A percentile compares a stretch with the other conserved stretches of the same genome.
phyloP scores from a whole-genome alignment of 2,113 vertebrate species.

The Nibea coibor region DNA sequence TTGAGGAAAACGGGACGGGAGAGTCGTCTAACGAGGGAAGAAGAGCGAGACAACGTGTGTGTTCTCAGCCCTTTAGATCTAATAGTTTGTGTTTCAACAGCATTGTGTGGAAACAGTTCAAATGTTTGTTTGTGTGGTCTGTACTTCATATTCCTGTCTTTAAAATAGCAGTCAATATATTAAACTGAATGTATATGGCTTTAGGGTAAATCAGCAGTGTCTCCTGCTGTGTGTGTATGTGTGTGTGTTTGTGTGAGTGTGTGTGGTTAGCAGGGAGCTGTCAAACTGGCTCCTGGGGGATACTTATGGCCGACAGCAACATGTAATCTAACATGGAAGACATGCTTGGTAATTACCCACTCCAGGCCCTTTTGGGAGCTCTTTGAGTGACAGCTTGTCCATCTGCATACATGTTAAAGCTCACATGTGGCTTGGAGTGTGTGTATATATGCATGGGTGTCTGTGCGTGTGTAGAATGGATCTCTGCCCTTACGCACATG shows the following conservation, averaged over 20 bases:
- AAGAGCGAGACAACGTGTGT: slow-evolving; percentile 5
- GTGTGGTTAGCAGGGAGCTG: slow-evolving; percentile 69
- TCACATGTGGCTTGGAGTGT: slow-evolving; percentile 50
- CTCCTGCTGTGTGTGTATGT: not conserved
- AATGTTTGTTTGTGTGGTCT: slow-evolving; percentile 28
- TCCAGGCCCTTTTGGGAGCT: slow-evolving; percentile 69
- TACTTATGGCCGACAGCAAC: slow-evolving; percentile 78
- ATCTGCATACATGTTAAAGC: slow-evolving; percentile 77
- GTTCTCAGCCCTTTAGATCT: slow-evolving; percentile 30
- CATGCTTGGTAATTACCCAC: slow-evolving; percentile 81
- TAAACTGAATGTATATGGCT: slow-evolving; percentile 50
- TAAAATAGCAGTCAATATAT: slow-evolving; percentile 31
- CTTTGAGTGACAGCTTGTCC: slow-evolving; percentile 79
- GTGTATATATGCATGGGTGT: slow-evolving; percentile 26
- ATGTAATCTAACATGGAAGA: slow-evolving; percentile 82
- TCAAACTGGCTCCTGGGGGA: slow-evolving; percentile 74
- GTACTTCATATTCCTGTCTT: not conserved
- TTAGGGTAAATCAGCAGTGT: slow-evolving; percentile 26
- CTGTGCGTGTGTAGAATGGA: slow-evolving; percentile 15
- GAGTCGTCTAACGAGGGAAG: slow-evolving; percentile 31
- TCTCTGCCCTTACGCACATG: slow-evolving; percentile 27
- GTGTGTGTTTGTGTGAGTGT: slow-evolving; percentile 20
- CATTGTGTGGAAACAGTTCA: not conserved
- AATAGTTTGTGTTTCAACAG: not conserved
- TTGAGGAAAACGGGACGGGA: slow-evolving; percentile 31